Evolutionary conservation across 2,113 vertebrate genomes (phyloP).

Genomic region (Megaceryle maxima): DNA sequence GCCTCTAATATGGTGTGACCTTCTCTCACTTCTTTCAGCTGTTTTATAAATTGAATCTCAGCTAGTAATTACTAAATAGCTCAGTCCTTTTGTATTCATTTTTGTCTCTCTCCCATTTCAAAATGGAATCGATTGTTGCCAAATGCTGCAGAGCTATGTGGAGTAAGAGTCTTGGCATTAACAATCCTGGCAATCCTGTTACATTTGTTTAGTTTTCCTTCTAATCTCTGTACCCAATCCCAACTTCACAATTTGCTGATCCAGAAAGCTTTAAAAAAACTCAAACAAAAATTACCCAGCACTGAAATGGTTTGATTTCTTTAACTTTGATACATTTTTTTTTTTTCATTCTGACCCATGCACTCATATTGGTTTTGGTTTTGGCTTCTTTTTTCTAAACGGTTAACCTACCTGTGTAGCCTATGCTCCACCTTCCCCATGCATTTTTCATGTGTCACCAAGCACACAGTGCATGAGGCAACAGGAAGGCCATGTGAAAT

Average conservation of each 20-base stretch:
- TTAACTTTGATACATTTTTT: not conserved
- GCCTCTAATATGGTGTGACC: not conserved
- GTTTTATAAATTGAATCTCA: constrained; percentile 13
- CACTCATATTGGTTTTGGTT: not conserved
- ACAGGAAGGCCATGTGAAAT: not conserved
- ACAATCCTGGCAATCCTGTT: not conserved
- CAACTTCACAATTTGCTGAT: not conserved
- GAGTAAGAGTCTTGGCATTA: not conserved
- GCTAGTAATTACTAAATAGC: not conserved
- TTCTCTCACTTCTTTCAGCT: constrained; percentile 6
- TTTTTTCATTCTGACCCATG: not conserved
- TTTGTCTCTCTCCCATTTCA: not conserved
- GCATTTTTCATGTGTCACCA: not conserved
- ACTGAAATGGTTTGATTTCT: not conserved
- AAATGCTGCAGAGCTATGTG: constrained; percentile 18
- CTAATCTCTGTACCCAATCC: not conserved
- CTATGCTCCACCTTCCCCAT: accelerated
- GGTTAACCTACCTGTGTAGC: not conserved
- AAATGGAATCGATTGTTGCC: not conserved
- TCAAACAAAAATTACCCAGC: not conserved
- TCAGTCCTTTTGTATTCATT: not conserved
- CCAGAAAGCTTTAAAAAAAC: not conserved
- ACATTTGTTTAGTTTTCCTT: not conserved
- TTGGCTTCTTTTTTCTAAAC: not conserved
- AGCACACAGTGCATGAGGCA: accelerated